Conservation (phyloP, 2,113 vertebrate genomes). For the Rhodinocichla rosea region DNA sequence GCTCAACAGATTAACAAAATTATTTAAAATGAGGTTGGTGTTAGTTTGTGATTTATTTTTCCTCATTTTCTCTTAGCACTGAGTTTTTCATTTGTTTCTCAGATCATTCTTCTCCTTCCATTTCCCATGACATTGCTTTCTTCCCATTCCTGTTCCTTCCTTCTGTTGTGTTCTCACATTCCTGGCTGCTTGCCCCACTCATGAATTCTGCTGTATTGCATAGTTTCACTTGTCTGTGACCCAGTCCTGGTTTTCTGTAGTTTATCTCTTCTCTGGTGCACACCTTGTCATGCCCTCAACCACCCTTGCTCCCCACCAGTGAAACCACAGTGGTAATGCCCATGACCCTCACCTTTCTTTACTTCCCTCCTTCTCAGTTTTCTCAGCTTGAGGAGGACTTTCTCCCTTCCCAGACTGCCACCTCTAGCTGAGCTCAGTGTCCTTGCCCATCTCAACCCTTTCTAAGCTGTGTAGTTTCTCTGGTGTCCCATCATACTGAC, state of each 20-base stretch:
- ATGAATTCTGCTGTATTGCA: neutral
- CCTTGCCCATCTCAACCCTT: neutral
- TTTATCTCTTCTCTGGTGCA: neutral
- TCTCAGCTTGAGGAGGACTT: neutral
- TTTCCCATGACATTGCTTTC: neutral
- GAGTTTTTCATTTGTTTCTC: neutral
- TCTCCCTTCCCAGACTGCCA: neutral
- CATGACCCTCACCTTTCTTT: accelerated
- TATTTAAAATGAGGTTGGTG: neutral
- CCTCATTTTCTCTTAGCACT: neutral
- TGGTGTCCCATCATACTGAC: accelerated
- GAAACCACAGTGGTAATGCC: neutral
- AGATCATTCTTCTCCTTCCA: neutral
- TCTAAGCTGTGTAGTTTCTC: neutral
- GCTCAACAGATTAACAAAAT: neutral
- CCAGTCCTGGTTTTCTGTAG: neutral
- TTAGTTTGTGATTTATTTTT: neutral
- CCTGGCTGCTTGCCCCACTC: neutral
- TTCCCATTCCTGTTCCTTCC: neutral
- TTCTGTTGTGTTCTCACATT: neutral
- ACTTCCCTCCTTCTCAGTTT: neutral
- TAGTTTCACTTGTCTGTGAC: neutral
- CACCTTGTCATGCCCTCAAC: neutral
- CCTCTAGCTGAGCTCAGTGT: neutral
- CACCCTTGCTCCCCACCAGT: neutral